Evolutionary conservation across 2,113 vertebrate genomes (phyloP).

Genomic region (Amphilophus citrinellus): DNA sequence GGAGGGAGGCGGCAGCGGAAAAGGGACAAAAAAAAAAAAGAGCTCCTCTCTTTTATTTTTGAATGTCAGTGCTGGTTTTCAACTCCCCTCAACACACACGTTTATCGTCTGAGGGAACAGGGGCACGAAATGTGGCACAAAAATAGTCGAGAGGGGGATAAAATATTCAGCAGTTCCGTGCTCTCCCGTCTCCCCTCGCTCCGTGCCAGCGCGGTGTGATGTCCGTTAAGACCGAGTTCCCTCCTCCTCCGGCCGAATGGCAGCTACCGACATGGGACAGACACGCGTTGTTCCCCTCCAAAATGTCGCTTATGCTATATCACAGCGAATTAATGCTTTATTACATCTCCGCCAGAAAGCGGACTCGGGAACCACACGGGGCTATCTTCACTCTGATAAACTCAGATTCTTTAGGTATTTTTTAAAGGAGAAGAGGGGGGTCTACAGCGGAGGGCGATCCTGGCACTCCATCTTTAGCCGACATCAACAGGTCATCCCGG

Average conservation of each 20-base stretch:
- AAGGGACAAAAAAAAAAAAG: constrained; percentile 3
- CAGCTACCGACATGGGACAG: constrained; percentile 62
- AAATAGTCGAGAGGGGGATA: constrained; percentile 50
- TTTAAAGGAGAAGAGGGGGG: neutral
- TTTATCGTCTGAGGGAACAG: constrained; percentile 10
- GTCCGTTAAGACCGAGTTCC: constrained; percentile 56
- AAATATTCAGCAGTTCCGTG: constrained; percentile 62
- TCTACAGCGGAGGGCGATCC: constrained; percentile 37
- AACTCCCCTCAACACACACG: constrained; percentile 3
- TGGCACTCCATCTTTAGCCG: constrained; percentile 76
- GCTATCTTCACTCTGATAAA: neutral
- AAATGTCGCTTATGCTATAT: constrained; percentile 67
- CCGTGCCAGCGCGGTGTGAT: constrained; percentile 61
- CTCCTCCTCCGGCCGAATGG: constrained; percentile 54
- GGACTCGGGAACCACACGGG: neutral
- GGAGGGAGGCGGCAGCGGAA: constrained; percentile 22
- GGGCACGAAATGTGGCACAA: constrained; percentile 37
- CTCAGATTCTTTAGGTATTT: constrained; percentile 2
- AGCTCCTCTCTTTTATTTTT: neutral
- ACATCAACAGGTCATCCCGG: constrained; percentile 86
- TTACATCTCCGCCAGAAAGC: neutral
- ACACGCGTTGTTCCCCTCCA: constrained; percentile 47
- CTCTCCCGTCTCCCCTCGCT: constrained; percentile 38
- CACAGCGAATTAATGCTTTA: constrained; percentile 46
- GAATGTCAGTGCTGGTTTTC: constrained; percentile 23